Base-by-base conservation (phyloP, 2,888 invertebrate species). In the Acleris sparsana region DNA sequence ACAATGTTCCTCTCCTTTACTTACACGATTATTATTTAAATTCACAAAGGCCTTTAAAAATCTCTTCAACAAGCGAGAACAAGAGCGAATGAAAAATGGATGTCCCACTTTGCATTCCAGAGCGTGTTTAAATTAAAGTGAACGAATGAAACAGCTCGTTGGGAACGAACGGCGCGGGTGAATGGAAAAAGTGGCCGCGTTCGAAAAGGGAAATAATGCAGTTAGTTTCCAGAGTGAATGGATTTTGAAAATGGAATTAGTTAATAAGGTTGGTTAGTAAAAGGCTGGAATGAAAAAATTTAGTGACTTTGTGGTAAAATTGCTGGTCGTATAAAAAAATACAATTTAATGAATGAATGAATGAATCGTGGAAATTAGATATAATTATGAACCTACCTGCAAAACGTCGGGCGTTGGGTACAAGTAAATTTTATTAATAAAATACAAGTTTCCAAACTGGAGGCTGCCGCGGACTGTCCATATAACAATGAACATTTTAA, bases 61-160 rank as follows among this genome's bases (percentile, higher is more conserved):
- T 52, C 52, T 11, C 43, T 62, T 56, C 56, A 51, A 43, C 33
- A 20, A 17, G 63, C 29, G 20, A 18, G 48, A 63, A 57, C 55
- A 56, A 44, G 63, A 29, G 13, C 44, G 52, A 63, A 57, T 57
- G 57, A 63, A 63, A 63, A 63, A 57, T 63, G 57, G 16, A 63
- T 44, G 29, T 29, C 22, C 56, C 56, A 51, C 63, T 63, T 63
- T 63, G 57, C 57, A 57, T 46, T 18, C 52, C 51, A 22, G 5
- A 33, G 57, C 51, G 57, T 63, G 56, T 55, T 62, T 43, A 52
- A 57, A 57, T 63, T 57, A 52, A 57, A 63, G 57, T 52, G 51
- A 53, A 64, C 39, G 64, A 60, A 64, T 53, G 63, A 63, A 62
- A 52, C 46, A 58, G 25, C 39, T 57, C 20, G 55, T 18, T 39